Conservation (phyloP, 2,797 vertebrate species). For the Rhinella marina region DNA sequence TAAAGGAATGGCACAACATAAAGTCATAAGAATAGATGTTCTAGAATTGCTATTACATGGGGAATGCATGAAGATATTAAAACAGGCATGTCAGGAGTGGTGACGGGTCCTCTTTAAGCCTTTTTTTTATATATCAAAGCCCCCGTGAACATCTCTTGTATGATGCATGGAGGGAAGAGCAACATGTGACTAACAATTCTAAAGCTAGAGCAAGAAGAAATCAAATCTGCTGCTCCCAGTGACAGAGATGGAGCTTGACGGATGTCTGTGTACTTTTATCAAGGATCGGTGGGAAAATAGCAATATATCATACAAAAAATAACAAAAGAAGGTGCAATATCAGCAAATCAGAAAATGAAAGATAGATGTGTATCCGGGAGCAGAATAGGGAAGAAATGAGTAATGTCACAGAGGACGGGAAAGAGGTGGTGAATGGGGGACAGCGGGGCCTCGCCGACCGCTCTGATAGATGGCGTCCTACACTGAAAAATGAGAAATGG, state of each 20-base stretch:
- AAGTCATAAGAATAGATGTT: too few species aligned
- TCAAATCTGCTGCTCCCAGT: not conserved
- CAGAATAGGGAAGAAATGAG: constrained; percentile 1
- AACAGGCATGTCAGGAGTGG: too few species aligned
- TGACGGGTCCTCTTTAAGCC: not conserved
- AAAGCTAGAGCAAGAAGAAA: not conserved
- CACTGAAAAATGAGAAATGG: constrained; percentile 11
- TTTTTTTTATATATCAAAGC: not conserved
- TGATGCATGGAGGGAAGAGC: not conserved
- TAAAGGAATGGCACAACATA: too few species aligned
- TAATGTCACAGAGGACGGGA: constrained; percentile 35
- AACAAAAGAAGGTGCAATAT: constrained; percentile 44
- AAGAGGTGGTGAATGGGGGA: constrained; percentile 42
- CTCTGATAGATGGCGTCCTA: constrained; percentile 9
- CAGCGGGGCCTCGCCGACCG: not conserved
- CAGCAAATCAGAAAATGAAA: constrained; percentile 48
- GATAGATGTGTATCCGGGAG: constrained; percentile 51
- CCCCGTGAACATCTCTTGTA: not conserved
- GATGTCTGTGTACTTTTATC: constrained; percentile 46
- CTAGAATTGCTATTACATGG: too few species aligned
- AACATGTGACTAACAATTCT: not conserved
- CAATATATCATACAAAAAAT: constrained; percentile 55
- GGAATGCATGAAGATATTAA: too few species aligned
- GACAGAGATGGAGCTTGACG: constrained; percentile 21
- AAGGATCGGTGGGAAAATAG: constrained; percentile 12